A percentile compares a stretch with the other conserved stretches of the same genome.
phyloP scores from a whole-genome alignment of 2,888 invertebrate genomes.

The Heliconius hortense region DNA sequence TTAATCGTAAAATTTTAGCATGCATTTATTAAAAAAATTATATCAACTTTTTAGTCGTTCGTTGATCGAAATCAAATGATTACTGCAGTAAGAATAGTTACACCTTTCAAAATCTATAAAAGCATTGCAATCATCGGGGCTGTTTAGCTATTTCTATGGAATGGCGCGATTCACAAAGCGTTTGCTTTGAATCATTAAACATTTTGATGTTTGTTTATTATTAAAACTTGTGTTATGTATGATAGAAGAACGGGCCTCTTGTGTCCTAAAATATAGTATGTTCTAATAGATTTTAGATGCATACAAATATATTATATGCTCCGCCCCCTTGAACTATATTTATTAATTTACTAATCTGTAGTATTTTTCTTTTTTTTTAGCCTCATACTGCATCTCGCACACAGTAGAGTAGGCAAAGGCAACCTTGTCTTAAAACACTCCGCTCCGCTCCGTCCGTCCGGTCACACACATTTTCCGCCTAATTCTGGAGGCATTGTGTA shows the following conservation, averaged over 20 bases:
- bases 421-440: background rate
- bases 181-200: slow-evolving; percentile 39
- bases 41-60: background rate
- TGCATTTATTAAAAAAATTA: background rate
- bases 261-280: slow-evolving; percentile 5
- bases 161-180: slow-evolving; percentile 28
- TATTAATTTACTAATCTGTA: too few relatives aligned
- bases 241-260: slow-evolving; percentile 18
- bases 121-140: slow-evolving; percentile 27
- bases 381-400: background rate
- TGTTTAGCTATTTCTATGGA: slow-evolving; percentile 32
- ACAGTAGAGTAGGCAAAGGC: too few relatives aligned
- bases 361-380: too few relatives aligned
- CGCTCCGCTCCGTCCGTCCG: too few relatives aligned
- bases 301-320: too few relatives aligned
- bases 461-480: too few relatives aligned
- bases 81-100: background rate
- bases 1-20: too few relatives aligned
- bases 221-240: slow-evolving; percentile 18
- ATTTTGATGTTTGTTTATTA: slow-evolving; percentile 29
- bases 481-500: too few relatives aligned
- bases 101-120: slow-evolving; percentile 30
- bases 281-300: background rate
- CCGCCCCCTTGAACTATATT: background rate
- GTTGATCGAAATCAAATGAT: slow-evolving; percentile 5